Percentiles rank a stretch among this genome's conserved stretches.
phyloP scores from a whole-genome alignment of 2,113 vertebrate genomes.

The Colossoma macropomum region DNA sequence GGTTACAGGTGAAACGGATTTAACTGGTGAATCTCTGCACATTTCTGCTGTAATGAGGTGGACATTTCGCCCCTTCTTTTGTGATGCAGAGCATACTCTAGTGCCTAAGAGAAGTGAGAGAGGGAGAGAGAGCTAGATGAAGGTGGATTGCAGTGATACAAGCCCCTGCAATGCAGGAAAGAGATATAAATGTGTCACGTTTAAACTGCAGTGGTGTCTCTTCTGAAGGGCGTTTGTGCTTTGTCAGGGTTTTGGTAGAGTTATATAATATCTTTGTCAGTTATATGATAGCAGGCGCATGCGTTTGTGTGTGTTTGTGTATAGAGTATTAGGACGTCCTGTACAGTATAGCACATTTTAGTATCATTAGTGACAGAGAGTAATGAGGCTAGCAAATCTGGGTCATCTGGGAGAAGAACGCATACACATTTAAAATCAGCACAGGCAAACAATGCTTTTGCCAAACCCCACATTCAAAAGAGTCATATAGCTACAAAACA shows the following conservation, averaged over 20 bases:
- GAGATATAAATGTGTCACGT: background rate
- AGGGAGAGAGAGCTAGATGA: background rate
- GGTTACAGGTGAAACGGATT: too few species aligned
- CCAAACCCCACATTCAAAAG: background rate
- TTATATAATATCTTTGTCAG: background rate
- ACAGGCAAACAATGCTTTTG: slow-evolving; percentile 4
- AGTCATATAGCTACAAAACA: background rate
- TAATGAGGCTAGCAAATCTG: slow-evolving; percentile 75
- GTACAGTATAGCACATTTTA: slow-evolving; percentile 74
- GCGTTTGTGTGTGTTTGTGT: background rate
- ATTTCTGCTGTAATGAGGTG: background rate
- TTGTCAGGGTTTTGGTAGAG: background rate
- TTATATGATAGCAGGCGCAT: background rate
- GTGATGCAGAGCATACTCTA: background rate
- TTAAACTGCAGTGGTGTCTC: slow-evolving; percentile 25
- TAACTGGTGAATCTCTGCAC: background rate
- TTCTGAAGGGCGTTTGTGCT: slow-evolving; percentile 3
- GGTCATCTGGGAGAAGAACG: slow-evolving; percentile 66
- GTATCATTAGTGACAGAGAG: slow-evolving; percentile 72
- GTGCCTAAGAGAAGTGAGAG: background rate
- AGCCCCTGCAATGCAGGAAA: slow-evolving; percentile 66
- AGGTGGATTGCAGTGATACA: slow-evolving; percentile 41
- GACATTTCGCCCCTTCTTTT: background rate
- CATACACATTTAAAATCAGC: slow-evolving; percentile 3
- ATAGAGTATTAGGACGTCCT: slow-evolving; percentile 42